Base-by-base conservation (phyloP, 2,888 invertebrate species). In the Hypsopygia costalis region DNA sequence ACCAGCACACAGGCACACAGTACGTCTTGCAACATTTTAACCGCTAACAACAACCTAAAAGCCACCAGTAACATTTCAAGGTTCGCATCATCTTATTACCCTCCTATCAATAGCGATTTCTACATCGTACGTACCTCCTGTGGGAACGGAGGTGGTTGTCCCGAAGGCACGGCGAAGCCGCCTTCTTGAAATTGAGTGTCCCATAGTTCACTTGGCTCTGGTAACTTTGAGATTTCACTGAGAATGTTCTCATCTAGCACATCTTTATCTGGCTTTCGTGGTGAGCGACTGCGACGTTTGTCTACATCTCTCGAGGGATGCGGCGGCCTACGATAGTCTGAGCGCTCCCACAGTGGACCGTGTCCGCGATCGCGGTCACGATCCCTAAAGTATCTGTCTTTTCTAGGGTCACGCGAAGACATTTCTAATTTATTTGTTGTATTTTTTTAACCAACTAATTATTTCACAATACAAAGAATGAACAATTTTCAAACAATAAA, bases 191-290 rank as follows among this genome's bases (percentile, higher is more conserved):
- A 79, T 43, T 78, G 81, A 34, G 52, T 79, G 11, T 87, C 87
- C 87, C 87, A 88, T 31, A 86, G 47, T 36, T 88, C 87, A 46
- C 77, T 85, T 0, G 85, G 85, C 31, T 85, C 83, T 0, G 87
- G 86, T 6, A 85, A 49, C 48, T 87, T 87, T 0, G 83, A 65
- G 32, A 87, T 85, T 44, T 86, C 86, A 48, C 73, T 82, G 36
- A 86, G 55, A 44, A 87, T 85, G 37, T 85, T 86, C 8, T 86
- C 87, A 28, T 86, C 86, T 4, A 83, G 41, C 16, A 76, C 36
- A 21, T 85, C 83, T 42, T 86, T 86, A 2, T 85, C 83, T 34
- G 50, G 62, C 45, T 78, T 81, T 1, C 77, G 62, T 0, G 85
- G 86, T 0, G 86, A 72, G 4, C 81, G 72, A 46, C 81, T 74